phyloP scores from a whole-genome alignment of 2,888 invertebrate species.

The Drosophila pseudotalamancana region DNA sequence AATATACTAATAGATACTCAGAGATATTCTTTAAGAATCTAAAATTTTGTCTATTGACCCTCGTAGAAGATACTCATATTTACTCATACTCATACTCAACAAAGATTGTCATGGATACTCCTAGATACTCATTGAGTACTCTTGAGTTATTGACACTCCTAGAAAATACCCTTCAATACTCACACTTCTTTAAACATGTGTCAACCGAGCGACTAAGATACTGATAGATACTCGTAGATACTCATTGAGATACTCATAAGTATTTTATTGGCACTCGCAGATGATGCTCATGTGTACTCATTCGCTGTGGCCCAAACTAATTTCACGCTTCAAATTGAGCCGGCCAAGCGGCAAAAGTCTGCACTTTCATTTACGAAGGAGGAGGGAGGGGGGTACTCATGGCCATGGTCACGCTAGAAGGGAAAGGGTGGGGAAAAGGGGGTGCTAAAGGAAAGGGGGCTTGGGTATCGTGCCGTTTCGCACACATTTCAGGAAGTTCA shows the following conservation, averaged over 20 bases:
- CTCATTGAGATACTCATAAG: conserved; percentile 11
- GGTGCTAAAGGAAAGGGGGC: not conserved
- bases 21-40: too few species aligned
- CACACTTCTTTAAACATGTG: not conserved
- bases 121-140: not conserved
- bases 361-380: conserved; percentile 58
- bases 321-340: conserved; percentile 82
- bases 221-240: conserved; percentile 13
- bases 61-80: too few species aligned
- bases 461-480: conserved; percentile 52
- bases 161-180: too few species aligned
- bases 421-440: not conserved
- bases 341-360: conserved; percentile 73
- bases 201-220: too few species aligned
- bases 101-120: not conserved
- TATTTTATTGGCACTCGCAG: too few species aligned
- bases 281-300: conserved; percentile 4
- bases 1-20: too few species aligned
- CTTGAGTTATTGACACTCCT: too few species aligned
- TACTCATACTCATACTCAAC: too few species aligned
- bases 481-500: conserved; percentile 78
- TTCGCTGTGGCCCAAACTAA: conserved; percentile 59
- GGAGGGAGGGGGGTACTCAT: conserved; percentile 9
- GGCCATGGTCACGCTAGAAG: conserved; percentile 39
- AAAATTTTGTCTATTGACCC: too few species aligned